Conservation (phyloP, 1,140 invertebrate species). For the Drosophila simulans region DNA sequence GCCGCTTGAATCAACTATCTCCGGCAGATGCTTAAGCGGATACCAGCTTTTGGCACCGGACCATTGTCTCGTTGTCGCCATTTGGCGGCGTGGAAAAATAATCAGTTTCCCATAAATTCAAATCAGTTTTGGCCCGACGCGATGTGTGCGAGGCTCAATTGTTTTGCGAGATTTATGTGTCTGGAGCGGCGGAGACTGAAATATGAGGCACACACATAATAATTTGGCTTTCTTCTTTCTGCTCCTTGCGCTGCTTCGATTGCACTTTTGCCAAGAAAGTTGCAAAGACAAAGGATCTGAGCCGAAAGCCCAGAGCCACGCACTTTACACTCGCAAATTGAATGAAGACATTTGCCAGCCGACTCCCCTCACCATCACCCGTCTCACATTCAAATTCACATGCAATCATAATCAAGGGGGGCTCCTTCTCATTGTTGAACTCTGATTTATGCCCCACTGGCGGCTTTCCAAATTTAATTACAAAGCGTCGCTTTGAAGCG, state of each 20-base stretch:
- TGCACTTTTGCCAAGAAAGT: conserved; percentile 66
- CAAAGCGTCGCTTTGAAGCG: conserved; percentile 71
- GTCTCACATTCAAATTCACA: conserved; percentile 15
- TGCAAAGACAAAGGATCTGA: conserved; percentile 48
- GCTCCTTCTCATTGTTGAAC: conserved; percentile 31
- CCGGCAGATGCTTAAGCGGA: conserved; percentile 27
- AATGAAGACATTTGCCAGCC: conserved; percentile 38
- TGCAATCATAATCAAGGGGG: conserved; percentile 57
- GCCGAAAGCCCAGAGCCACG: conserved; percentile 13
- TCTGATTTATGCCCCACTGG: conserved; percentile 75
- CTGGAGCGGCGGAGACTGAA: conserved; percentile 58
- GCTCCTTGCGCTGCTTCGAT: conserved; percentile 36
- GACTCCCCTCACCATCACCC: neutral
- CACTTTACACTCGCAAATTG: conserved; percentile 41
- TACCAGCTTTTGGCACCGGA: conserved; percentile 46
- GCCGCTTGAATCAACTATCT: conserved; percentile 34
- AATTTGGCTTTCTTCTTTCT: conserved; percentile 40
- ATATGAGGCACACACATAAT: conserved; percentile 70
- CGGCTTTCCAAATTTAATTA: conserved; percentile 82
- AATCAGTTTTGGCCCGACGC: conserved; percentile 53
- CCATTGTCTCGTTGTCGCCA: conserved; percentile 52
- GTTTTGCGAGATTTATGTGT: conserved; percentile 75
- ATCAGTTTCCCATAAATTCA: conserved; percentile 84
- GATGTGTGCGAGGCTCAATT: conserved; percentile 39
- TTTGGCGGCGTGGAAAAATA: conserved; percentile 55